Conservation (phyloP, 2,797 vertebrate genomes). For the Protosalanx chinensis region DNA sequence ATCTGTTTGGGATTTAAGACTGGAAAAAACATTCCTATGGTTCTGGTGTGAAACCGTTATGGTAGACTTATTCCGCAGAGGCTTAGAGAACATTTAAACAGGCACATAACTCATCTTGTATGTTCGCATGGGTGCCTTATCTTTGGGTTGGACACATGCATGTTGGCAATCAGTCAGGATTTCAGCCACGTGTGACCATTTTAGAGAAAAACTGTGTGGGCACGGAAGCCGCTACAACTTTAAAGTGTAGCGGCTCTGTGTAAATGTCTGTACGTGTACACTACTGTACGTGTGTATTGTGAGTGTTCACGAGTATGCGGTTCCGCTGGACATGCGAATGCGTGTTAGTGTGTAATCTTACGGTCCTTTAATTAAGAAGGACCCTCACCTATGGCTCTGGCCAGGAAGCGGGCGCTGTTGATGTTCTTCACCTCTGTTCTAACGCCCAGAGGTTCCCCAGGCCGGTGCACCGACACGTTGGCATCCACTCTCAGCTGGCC, state of each 20-base stretch:
- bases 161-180: constrained; percentile 27
- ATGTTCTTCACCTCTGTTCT: constrained; percentile 98
- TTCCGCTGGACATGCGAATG: neutral
- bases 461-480: constrained; percentile 90
- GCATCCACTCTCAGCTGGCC: constrained; percentile 97
- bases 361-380: neutral
- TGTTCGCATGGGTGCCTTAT: constrained; percentile 16
- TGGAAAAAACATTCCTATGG: neutral
- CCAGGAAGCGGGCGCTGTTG: constrained; percentile 88
- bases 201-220: constrained; percentile 21
- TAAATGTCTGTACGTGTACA: neutral
- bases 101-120: constrained; percentile 16
- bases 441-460: constrained; percentile 84
- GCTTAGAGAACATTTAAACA: constrained; percentile 16
- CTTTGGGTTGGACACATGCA: constrained; percentile 39
- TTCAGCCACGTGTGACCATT: constrained; percentile 11
- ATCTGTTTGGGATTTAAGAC: constrained; percentile 5
- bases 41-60: neutral
- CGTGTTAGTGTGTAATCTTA: neutral
- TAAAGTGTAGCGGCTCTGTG: neutral
- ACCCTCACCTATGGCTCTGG: constrained; percentile 82
- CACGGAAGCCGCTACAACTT: neutral
- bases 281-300: neutral
- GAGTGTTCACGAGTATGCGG: neutral
- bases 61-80: constrained; percentile 7